Conservation (phyloP, 2,113 vertebrate genomes). For the Poecilia latipinna region DNA sequence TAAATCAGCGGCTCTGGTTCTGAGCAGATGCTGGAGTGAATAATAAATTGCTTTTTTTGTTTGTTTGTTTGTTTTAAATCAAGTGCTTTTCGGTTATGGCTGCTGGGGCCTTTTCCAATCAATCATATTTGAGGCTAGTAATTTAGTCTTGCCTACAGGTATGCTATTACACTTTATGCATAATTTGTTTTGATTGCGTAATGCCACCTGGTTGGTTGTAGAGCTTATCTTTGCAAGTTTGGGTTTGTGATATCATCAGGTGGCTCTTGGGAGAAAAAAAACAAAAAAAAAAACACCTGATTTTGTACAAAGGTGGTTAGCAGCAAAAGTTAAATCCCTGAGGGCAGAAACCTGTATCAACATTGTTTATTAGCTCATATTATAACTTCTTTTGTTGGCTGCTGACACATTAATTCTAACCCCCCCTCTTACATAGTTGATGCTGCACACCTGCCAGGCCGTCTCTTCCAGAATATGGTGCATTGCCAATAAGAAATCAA, state of each 20-base stretch:
- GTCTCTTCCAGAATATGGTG: neutral
- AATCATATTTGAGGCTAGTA: neutral
- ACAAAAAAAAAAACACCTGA: conserved; percentile 26
- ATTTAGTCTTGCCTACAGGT: neutral
- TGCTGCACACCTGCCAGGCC: conserved; percentile 19
- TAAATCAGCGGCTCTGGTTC: conserved; percentile 16
- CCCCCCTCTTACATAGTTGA: neutral
- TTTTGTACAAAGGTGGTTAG: conserved; percentile 11
- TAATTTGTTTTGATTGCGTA: conserved; percentile 2
- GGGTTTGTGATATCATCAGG: conserved; percentile 31
- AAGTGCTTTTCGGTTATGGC: neutral
- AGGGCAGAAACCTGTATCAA: conserved; percentile 32
- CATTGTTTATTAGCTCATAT: conserved; percentile 23
- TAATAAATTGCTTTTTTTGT: conserved; percentile 2
- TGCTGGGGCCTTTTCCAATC: neutral
- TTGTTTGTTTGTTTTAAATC: neutral
- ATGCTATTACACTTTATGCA: neutral
- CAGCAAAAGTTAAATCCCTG: conserved; percentile 37
- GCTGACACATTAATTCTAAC: conserved; percentile 14
- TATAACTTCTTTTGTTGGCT: conserved; percentile 45
- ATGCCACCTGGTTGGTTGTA: neutral
- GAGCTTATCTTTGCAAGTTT: conserved; percentile 31
- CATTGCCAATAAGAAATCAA: too few species aligned
- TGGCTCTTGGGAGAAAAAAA: conserved; percentile 5
- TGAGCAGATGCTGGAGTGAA: neutral